phyloP scores from a whole-genome alignment of 2,797 vertebrate genomes.

The Gephyroberyx darwinii region DNA sequence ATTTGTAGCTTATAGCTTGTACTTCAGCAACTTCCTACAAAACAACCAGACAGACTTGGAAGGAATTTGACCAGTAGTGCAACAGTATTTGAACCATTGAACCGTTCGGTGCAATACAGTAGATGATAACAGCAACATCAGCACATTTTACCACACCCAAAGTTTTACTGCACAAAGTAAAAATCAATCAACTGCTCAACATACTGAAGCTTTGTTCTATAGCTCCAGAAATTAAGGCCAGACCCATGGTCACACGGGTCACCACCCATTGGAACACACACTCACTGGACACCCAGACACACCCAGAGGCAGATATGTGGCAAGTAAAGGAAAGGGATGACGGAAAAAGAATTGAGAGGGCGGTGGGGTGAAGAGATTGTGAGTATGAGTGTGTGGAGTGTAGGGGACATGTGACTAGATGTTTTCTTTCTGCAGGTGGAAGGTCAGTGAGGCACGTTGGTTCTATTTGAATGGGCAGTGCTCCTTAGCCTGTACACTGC shows the following conservation, averaged over 20 bases:
- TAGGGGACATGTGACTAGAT: slow-evolving; percentile 25
- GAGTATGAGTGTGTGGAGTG: background rate
- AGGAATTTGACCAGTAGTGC: background rate
- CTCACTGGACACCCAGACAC: slow-evolving; percentile 24
- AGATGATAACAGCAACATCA: slow-evolving; percentile 18
- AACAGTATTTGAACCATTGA: slow-evolving; percentile 5
- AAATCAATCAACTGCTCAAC: slow-evolving; percentile 41
- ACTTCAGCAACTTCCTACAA: background rate
- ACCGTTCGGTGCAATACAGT: background rate
- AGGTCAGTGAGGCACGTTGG: slow-evolving; percentile 29
- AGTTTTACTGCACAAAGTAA: slow-evolving; percentile 5
- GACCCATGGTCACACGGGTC: slow-evolving; percentile 22
- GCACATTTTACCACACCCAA: slow-evolving; percentile 29
- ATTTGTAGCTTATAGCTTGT: background rate
- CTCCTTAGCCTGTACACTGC: slow-evolving; percentile 1
- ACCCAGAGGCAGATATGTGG: slow-evolving; percentile 20
- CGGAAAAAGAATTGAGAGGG: slow-evolving; percentile 1
- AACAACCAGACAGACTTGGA: background rate
- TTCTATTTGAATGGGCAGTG: slow-evolving; percentile 4
- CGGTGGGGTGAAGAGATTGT: background rate
- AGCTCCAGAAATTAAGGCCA: slow-evolving; percentile 21
- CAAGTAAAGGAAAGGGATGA: slow-evolving; percentile 13
- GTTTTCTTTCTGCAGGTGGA: slow-evolving; percentile 40
- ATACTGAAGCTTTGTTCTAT: slow-evolving; percentile 35
- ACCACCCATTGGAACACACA: slow-evolving; percentile 18